Base-by-base conservation (phyloP, 2,113 vertebrate genomes). In the Lasiurus cinereus region DNA sequence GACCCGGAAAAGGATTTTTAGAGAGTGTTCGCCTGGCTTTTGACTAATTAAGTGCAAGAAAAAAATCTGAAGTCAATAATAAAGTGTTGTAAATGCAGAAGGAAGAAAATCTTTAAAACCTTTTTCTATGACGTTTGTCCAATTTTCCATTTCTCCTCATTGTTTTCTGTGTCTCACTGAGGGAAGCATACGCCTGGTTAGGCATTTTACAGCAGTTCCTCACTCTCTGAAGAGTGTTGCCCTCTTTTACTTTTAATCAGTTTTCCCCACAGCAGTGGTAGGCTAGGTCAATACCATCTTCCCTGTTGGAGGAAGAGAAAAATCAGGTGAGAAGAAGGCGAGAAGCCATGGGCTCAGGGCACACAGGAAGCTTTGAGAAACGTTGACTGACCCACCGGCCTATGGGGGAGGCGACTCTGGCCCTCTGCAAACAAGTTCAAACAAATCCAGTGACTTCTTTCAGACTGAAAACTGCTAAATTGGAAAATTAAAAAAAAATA, bases 41-140 rank as follows among this genome's bases (percentile, higher is more conserved):
- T 64, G 56, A 94, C 93, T 96, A 97, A 97, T 87, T 96, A 76
- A 95, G 94, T 84, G 84, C 72, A 95, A 95, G 9, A 92, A 91
- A 56, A 84, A 84, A 64, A 88, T 86, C 90, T 86, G 29, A 92
- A 96, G 95, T 95, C 95, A 96, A 80, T 97, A 96, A 76, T 0
- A 88, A 62, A 95, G 79, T 62, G 74, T 78, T 95, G 80, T 95
- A 96, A 97, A 93, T 79, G 90, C 80, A 62, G 69, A 88, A 95
- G 73, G 92, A 95, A 92, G 90, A 94, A 97, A 94, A 97, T 94
- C 92, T 94, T 97, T 94, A 93, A 96, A 94, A 70, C 31, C 50
- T 91, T 59, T 90, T 93, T 90, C 18, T 76, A 8, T 48, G 84
- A 90, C 66, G 87, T 88, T 69, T 64, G 66, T 78, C 67, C 56